Evolutionary conservation across 2,797 vertebrate genomes (phyloP).

Genomic region (Sphenopsis melanotis): DNA sequence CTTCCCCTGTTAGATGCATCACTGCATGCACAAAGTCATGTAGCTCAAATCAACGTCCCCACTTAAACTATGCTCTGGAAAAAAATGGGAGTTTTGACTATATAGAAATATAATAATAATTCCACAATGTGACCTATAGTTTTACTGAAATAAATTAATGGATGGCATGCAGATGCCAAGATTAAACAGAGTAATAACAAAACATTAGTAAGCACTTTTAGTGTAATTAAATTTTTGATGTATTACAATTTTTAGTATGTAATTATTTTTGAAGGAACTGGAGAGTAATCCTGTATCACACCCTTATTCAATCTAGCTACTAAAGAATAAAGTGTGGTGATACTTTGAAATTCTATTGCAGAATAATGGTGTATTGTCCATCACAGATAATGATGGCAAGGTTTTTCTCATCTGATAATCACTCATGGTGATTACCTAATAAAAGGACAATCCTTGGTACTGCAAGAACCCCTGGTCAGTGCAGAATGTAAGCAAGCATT

Average conservation of each 20-base stretch:
- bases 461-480: constrained; percentile 55
- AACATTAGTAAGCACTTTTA: constrained; percentile 57
- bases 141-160: constrained; percentile 62
- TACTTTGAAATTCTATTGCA: constrained; percentile 51
- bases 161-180: constrained; percentile 45
- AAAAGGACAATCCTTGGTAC: constrained; percentile 49
- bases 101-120: not conserved
- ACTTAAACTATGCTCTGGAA: not conserved
- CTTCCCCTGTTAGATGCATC: not conserved
- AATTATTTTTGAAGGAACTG: constrained; percentile 58
- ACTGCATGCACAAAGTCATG: not conserved
- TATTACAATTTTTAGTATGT: constrained; percentile 59
- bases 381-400: not conserved
- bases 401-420: constrained; percentile 40
- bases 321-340: constrained; percentile 50
- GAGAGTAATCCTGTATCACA: constrained; percentile 42
- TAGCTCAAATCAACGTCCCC: not conserved
- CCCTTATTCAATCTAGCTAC: not conserved
- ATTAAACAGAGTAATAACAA: constrained; percentile 58
- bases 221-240: constrained; percentile 71
- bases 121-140: constrained; percentile 50
- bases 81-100: not conserved
- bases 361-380: constrained; percentile 48
- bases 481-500: constrained; percentile 40
- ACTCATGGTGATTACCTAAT: constrained; percentile 47